phyloP scores from a whole-genome alignment of 2,113 vertebrate genomes.

The Etheostoma spectabile region DNA sequence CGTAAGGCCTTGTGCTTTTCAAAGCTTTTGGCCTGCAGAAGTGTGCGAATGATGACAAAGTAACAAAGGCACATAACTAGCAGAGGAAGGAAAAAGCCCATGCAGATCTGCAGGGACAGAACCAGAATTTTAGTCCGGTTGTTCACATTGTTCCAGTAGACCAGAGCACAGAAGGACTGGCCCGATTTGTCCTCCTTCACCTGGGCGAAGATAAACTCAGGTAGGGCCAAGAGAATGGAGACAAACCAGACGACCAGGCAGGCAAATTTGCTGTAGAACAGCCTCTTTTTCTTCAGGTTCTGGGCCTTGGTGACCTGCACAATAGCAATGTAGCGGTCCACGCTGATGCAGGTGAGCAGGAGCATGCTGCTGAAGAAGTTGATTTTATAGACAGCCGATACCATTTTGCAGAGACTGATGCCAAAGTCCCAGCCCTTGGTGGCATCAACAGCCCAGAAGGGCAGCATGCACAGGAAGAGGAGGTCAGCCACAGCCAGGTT shows the following conservation, averaged over 20 bases:
- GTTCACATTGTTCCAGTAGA: conserved; percentile 69
- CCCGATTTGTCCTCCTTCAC: neutral
- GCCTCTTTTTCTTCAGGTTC: conserved; percentile 80
- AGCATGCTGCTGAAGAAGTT: conserved; percentile 93
- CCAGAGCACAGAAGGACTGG: conserved; percentile 70
- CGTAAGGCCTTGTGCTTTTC: conserved; percentile 91
- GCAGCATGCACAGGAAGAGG: conserved; percentile 90
- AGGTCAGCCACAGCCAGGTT: conserved; percentile 91
- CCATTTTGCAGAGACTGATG: conserved; percentile 84
- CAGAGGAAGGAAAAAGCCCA: conserved; percentile 90
- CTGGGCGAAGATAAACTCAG: conserved; percentile 88
- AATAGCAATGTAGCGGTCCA: conserved; percentile 90
- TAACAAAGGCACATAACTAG: conserved; percentile 90
- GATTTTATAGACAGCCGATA: conserved; percentile 89
- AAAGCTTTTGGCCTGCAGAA: conserved; percentile 87
- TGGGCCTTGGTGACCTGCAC: conserved; percentile 86
- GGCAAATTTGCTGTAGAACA: conserved; percentile 85
- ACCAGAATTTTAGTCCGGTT: conserved; percentile 80
- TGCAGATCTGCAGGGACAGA: conserved; percentile 85
- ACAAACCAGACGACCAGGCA: conserved; percentile 85
- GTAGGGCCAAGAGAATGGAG: conserved; percentile 85
- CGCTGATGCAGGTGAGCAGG: conserved; percentile 91
- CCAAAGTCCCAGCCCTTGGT: conserved; percentile 85
- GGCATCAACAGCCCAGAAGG: conserved; percentile 90
- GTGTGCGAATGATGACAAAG: conserved; percentile 87